Evolutionary conservation across 2,113 vertebrate genomes (phyloP), one percentile per base, ranked within the genome.

Genomic region (Poeciliopsis prolifica): DNA sequence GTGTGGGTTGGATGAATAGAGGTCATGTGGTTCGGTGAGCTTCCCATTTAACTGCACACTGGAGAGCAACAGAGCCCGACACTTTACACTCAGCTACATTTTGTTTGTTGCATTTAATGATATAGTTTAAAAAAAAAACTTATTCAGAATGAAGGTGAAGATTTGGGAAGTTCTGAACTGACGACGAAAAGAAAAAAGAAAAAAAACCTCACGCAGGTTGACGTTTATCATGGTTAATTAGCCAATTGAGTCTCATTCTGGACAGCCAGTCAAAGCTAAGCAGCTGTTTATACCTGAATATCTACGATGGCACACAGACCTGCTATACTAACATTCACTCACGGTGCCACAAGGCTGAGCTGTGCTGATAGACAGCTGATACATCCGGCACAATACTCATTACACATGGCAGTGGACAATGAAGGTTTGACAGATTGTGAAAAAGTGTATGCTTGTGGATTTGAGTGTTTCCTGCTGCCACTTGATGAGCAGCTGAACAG

Each of bases 231-330:
- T 44, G 70, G 35, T 79, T 86, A 87, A 91, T 88, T 62, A 83
- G 73, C 66, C 72, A 68, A 81, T 88, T 80, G 64, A 80, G 75
- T 81, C 29, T 19, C 60, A 26, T 61, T 72, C 62, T 71, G 72
- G 78, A 87, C 71, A 72, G 60, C 6, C 7, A n/a, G 68, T 78
- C 68, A 73, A 81, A 82, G 80, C 64, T 67, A 73, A 79, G 71
- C 82, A 87, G 89, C 83, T 88, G 83, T 88, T 85, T 86, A 40
- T 84, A 83, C 78, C 75, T 86, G 65, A 67, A 82, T 81, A 70
- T 79, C 48, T 51, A 75, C 78, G 65, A 72, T 31, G 58, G n/a
- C 63, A 64, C 62, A 74, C 66, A 75, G 28, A 77, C 76, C 81
- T 48, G 74, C 64, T 71, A 70, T 30, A 54, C 61, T 79, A 63